Base-by-base conservation (phyloP, 2,888 invertebrate genomes). In the Drosophila percnosoma region DNA sequence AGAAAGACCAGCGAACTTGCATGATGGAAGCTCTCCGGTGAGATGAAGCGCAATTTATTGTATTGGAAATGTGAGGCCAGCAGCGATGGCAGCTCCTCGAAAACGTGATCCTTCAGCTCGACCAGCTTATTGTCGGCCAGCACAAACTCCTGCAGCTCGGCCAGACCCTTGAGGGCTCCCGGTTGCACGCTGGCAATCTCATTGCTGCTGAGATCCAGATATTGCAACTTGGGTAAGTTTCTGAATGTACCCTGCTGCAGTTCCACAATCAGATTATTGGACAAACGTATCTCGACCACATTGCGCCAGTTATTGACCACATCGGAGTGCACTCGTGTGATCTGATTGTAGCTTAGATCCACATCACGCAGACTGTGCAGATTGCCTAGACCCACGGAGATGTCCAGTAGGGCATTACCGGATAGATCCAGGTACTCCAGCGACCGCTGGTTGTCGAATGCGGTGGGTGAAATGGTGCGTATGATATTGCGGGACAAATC, bases 191-290 rank as follows among this genome's bases (percentile, higher is more conserved):
- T 94, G 90, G 95, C 95, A 38, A 98, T 94, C 89, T 97, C 96
- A 92, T 98, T 97, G 87, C 96, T 96, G 76, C 97, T 96, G 79
- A 98, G 94, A 92, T 97, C 96, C 45, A 98, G 94, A 49, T 95
- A 94, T 82, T 95, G 95, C 38, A 98, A 92, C 72, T 95, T 95
- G 29, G 95, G 95, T 49, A 97, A 92, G 82, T 96, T 95, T 77
- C 95, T 94, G 80, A 98, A 97, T 21, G 96, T 96, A 21, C 96
- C 96, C 75, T 95, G 94, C 58, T 95, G 94, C 34, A 98, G 90
- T 82, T 96, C 95, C 29, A 95, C 94, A 48, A 98, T 94, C 82
- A 95, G 95, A 92, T 98, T 98, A 80, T 96, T 95, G 5, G 96
- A 96, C 74, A 97, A 93, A 79, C 95, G 95, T 42, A 98, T 94